Percentiles rank a stretch among this genome's conserved stretches.
phyloP scores from a whole-genome alignment of 37 sponge, comb jelly and placozoan genomes.

The Geodia barretti region DNA sequence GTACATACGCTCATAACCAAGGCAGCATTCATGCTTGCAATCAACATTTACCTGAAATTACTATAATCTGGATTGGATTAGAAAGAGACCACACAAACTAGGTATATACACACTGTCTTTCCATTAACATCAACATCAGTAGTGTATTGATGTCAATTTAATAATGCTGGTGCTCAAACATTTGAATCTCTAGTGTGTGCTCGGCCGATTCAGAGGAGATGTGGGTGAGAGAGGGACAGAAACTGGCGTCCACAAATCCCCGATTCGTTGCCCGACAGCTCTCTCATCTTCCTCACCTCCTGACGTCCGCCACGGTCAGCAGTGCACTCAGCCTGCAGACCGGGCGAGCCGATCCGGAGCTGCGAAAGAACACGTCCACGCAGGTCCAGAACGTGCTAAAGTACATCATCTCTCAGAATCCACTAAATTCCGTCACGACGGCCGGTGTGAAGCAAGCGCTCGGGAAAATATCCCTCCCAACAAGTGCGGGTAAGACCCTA shows the following conservation, averaged over 20 bases:
- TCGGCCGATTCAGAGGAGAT: conserved; percentile 27
- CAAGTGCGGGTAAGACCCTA: neutral
- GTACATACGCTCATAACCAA: too few species aligned
- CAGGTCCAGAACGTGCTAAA: conserved; percentile 47
- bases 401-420: conserved; percentile 34
- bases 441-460: neutral
- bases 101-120: too few species aligned
- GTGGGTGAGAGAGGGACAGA: conserved; percentile 58
- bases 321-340: neutral
- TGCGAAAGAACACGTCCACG: conserved; percentile 12
- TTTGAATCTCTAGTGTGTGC: conserved; percentile 4
- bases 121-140: too few species aligned
- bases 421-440: neutral
- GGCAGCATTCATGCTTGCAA: too few species aligned
- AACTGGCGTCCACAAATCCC: conserved; percentile 21
- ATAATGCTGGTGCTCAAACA: too few species aligned
- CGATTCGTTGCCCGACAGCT: conserved; percentile 24
- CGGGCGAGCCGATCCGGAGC: neutral
- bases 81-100: too few species aligned
- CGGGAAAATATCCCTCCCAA: neutral
- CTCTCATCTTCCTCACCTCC: conserved; percentile 29
- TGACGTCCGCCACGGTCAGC: conserved; percentile 13
- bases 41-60: too few species aligned
- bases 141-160: too few species aligned
- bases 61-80: too few species aligned